phyloP scores from a whole-genome alignment of 2,113 vertebrate genomes.

The Megalops atlanticus region DNA sequence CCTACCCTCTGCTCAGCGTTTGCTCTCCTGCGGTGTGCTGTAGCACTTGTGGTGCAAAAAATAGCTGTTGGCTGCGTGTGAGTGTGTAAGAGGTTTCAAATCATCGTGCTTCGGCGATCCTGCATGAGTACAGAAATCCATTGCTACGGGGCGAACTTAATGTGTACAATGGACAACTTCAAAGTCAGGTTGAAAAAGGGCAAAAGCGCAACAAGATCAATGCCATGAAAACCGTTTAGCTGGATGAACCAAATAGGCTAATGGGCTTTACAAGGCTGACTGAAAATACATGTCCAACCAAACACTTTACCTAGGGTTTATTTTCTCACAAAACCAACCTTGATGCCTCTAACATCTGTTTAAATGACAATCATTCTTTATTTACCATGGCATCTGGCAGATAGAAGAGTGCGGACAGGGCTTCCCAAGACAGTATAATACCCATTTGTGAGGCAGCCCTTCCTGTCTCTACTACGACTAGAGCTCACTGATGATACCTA shows the following conservation, averaged over 20 bases:
- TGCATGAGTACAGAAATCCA: no score
- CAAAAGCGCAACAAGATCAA: no score
- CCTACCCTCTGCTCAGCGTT: no score
- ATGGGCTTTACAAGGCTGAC: background rate
- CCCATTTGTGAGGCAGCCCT: background rate
- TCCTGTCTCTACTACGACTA: slow-evolving; percentile 18
- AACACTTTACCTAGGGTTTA: background rate
- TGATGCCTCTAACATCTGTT: background rate
- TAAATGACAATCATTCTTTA: slow-evolving; percentile 12
- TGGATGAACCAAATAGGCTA: background rate
- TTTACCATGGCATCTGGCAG: background rate
- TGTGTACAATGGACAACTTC: no score
- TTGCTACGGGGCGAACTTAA: no score
- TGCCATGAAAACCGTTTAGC: background rate
- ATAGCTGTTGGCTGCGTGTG: no score
- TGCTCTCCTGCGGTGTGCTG: no score
- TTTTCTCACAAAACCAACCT: background rate
- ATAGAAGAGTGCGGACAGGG: background rate
- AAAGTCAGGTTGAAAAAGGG: no score
- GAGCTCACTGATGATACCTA: slow-evolving; percentile 29
- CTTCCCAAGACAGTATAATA: no score
- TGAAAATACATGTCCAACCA: background rate
- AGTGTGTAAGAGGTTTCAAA: no score
- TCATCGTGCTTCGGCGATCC: no score
- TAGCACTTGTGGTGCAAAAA: no score